Evolutionary conservation across 2,113 vertebrate species (phyloP), one percentile per base, ranked within the genome.

Genomic region (Dunckerocampus dactyliophorus): DNA sequence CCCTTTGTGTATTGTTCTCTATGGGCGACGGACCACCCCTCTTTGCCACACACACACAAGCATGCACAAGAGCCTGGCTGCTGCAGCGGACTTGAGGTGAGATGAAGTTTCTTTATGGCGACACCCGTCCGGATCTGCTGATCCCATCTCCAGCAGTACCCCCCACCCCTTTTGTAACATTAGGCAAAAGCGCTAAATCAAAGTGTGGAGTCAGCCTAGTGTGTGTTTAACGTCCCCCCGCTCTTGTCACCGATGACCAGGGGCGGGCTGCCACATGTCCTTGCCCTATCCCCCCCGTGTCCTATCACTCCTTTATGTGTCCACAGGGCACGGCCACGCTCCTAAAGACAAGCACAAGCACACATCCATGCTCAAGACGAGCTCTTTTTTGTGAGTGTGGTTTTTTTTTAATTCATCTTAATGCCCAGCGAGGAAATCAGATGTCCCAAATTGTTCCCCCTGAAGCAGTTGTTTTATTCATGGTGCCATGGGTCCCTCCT

Each of bases 261-360:
- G 87, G 87, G 85, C 82, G 84, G 83, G 71, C 84, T 70, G 87
- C 84, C 85, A 82, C 79, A 84, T 88, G 87, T 89, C 88, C 87
- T 87, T 87, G 85, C 87, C 84, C 84, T 82, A 89, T 87, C 87
- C 88, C 87, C 88, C 79, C 71, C 31, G 83, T 87, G 88, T 88
- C 82, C 88, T 87, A 89, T 89, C 88, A 88, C 83, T 89, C 84
- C 85, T 87, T 88, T 89, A 88, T 88, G 84, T 87, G 88, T 89
- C 88, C 88, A 88, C 84, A 63, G 85, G 88, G 87, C 88, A 89
- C 74, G 81, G 84, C 85, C 79, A 68, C 83, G 79, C 83, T 85
- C 83, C 83, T 82, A 82, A 84, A 89, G 82, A 87, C 87, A 81
- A 80, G 84, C 82, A 87, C 87, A 81, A 80, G 84, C 82, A 71